Conservation (phyloP, 2,113 vertebrate genomes). For the Hippotragus niger region DNA sequence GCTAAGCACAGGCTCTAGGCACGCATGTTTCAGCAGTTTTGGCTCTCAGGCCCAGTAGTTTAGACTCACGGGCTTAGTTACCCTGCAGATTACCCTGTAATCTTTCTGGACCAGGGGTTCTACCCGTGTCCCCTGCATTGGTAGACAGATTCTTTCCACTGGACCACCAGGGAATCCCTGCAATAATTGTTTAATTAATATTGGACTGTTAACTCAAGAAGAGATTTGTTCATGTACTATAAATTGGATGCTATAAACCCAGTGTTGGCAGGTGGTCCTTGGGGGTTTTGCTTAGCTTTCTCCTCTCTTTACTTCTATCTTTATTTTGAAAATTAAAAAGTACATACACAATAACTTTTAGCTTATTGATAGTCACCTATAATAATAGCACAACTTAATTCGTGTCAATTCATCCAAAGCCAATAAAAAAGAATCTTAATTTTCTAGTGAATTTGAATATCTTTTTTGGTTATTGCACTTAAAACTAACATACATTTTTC, state of each 20-base stretch:
- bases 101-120: neutral
- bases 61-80: neutral
- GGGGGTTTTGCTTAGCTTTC: neutral
- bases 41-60: neutral
- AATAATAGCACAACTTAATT: neutral
- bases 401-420: neutral
- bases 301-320: neutral
- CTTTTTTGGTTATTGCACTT: neutral
- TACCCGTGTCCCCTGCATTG: neutral
- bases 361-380: neutral
- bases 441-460: neutral
- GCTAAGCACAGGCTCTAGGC: neutral
- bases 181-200: neutral
- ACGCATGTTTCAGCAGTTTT: neutral
- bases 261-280: neutral
- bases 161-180: neutral
- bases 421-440: neutral
- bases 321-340: neutral
- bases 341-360: neutral
- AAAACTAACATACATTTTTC: neutral
- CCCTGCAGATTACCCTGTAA: neutral
- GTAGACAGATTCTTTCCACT: neutral
- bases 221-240: neutral
- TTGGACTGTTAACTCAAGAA: neutral
- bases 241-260: neutral